phyloP scores from a whole-genome alignment of 2,113 vertebrate genomes.

The Pitta sordida region DNA sequence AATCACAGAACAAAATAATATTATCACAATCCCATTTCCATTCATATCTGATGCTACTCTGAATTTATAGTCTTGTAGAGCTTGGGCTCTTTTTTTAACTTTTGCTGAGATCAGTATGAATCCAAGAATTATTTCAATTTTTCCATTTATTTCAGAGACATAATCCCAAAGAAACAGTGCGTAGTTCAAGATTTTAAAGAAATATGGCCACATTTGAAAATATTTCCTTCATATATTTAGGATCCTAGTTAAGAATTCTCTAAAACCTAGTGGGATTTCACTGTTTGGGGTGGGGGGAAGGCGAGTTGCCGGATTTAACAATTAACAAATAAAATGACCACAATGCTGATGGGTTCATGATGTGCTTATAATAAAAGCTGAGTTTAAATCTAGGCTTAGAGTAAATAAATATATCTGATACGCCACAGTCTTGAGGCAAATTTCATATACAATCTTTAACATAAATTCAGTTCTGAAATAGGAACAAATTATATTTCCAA shows the following conservation, averaged over 20 bases:
- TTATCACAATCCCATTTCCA: neutral
- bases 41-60: neutral
- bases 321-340: neutral
- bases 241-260: neutral
- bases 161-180: neutral
- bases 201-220: neutral
- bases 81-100: neutral
- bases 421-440: neutral
- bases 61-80: neutral
- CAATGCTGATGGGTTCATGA: neutral
- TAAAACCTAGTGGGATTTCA: neutral
- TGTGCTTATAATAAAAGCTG: neutral
- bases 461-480: neutral
- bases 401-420: neutral
- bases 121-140: neutral
- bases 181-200: neutral
- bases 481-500: neutral
- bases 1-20: neutral
- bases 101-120: neutral
- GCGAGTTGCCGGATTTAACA: neutral
- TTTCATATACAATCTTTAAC: neutral
- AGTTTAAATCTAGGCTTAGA: neutral
- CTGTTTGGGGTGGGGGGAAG: neutral
- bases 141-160: neutral
- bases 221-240: neutral